Base-by-base conservation (phyloP, 2,113 vertebrate genomes). In the Passer domesticus region DNA sequence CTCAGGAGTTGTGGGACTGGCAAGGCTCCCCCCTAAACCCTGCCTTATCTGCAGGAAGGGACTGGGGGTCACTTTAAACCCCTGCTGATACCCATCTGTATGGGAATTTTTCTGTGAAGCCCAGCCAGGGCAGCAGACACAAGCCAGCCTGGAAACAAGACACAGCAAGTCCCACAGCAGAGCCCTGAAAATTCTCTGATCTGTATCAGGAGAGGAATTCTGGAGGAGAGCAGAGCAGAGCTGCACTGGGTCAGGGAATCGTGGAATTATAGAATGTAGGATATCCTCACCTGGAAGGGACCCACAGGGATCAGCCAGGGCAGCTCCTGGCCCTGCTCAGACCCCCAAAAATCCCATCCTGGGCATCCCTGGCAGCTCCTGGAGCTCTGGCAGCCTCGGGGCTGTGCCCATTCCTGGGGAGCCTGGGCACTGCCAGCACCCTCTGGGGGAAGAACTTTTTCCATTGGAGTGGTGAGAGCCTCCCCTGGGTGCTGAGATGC, bases 131-230 rank as follows among this genome's bases (percentile, higher is more conserved):
- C 43, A 76, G 60, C 52, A 60, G 93, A 92, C 82, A 50, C 27
- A 20, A 90, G 74, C 60, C 52, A 50, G 93, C 15, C 20, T 86
- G 87, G 46, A 41, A 86, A 94, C 97, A 95, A 96, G 97, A 97
- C 1, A 2, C 17, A 58, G 93, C 97, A 97, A 92, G 97, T 21
- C 83, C 87, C n/a, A 20, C 19, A 56, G 78, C 84, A 93, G 92
- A 93, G 86, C n/a, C 89, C 75, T 79, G 37, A 87, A 84, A 92
- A 82, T 59, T 4, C 81, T 87, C 83, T 39, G 84, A 96, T 89
- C 94, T 21, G 3, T 78, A 72, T 80, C 53, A 4, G 76, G 76
- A 33, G 2, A 50, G 92, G 77, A 77, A 56, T 82, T 49, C 3
- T 4, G 7, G 27, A 44, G 62, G 27, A 35, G 27, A 39, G 24